Base-by-base conservation (phyloP, 2,113 vertebrate species). In the Acanthochromis polyacanthus region DNA sequence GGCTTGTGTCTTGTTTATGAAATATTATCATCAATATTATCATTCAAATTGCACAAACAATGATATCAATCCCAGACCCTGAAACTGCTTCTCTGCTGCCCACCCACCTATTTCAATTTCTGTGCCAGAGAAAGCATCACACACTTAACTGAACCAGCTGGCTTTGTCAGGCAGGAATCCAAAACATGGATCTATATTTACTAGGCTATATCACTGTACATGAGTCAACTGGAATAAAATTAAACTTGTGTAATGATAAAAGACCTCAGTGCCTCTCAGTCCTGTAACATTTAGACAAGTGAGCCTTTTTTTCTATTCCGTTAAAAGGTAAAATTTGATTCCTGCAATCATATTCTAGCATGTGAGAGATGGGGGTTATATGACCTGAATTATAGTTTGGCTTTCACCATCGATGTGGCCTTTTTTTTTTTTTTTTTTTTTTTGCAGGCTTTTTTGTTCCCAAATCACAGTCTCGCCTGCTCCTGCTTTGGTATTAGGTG, bases 131-230 rank as follows among this genome's bases (percentile, higher is more conserved):
- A 83, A 78, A 83, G 76, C 83, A 83, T 83, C 80, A 48, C 88
- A 87, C 88, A 51, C 83, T 89, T 84, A 85, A 85, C 80, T 71
- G 80, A 84, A 89, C 80, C 88, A 87, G 88, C 88, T 90, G 88
- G 82, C 84, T 89, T 79, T 64, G 82, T 87, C 86, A 90, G 86
- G 85, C 90, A 56, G 46, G 17, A 17, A 57, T 86, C 88, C 90
- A 90, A 80, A 84, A 82, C 74, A 85, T 60, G 75, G 68, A 80
- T 85, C 84, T 88, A 85, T 88, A 85, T 90, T 91, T 89, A 81
- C 83, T 14, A 55, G 72, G 71, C 85, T 83, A 85, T 78, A 85
- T 88, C 86, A 87, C 65, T 43, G 84, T 83, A 81, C 69, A 81
- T 75, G 80, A 91, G 81, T 73, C 67, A 61, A 85, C 75, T 45